A percentile compares a stretch with the other conserved stretches of the same genome.
These are phyloP conservation scores for Drosophila funebris DNA, from an alignment of 1,140 invertebrate genomes.

Conservation along the genomic window DNA sequence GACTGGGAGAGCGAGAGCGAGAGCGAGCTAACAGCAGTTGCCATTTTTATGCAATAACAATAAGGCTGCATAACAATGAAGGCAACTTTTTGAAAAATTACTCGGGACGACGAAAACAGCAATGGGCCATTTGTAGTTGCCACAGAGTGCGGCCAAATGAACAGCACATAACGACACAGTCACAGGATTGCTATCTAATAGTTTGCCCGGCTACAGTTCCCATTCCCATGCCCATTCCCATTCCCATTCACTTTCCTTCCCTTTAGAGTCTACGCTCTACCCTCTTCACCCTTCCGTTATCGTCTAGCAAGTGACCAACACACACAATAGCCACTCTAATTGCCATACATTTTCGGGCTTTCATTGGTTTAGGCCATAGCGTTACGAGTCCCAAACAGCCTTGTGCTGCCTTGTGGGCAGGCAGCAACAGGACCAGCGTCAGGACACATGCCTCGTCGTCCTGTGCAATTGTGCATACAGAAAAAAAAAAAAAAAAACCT, in stretches of 20 bases:
- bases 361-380: conserved; percentile 68
- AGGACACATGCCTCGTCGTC: background rate
- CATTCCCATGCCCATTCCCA: background rate
- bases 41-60: conserved; percentile 81
- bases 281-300: background rate
- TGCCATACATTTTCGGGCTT: conserved; percentile 81
- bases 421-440: conserved; percentile 10
- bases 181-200: conserved; percentile 68
- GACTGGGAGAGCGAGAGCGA: conserved; percentile 5
- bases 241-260: too few relatives aligned
- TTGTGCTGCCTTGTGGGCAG: background rate
- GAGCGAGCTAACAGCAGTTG: conserved; percentile 10
- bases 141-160: conserved; percentile 78
- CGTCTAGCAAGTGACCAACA: conserved; percentile 25
- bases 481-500: conserved; percentile 28
- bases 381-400: background rate
- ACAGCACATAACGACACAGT: conserved; percentile 52
- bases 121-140: conserved; percentile 69
- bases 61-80: conserved; percentile 78
- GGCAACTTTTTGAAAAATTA: conserved; percentile 74
- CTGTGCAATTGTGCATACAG: conserved; percentile 53
- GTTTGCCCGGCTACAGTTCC: conserved; percentile 49
- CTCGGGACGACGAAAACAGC: conserved; percentile 60
- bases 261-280: too few relatives aligned
- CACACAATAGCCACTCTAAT: conserved; percentile 74